These are phyloP conservation scores for Ecdyonurus torrentis DNA, from an alignment of 2,888 invertebrate genomes.

Conservation along the genomic window DNA sequence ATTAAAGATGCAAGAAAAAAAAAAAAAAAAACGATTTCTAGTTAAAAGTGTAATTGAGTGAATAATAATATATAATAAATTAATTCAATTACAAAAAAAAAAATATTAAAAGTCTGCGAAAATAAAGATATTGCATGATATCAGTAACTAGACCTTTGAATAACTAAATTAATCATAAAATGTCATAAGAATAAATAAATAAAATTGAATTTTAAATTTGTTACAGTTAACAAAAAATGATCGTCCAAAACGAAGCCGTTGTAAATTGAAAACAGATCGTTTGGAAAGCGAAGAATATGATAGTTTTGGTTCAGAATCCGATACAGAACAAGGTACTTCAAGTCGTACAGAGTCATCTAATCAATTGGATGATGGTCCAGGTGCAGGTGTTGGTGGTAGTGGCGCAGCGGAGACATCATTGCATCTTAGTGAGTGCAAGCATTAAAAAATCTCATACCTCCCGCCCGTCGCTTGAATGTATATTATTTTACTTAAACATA, in stretches of 20 bases:
- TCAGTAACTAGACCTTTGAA: no score
- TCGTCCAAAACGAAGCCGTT: not conserved
- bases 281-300: conserved; percentile 13
- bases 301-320: conserved; percentile 15
- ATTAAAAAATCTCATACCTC: not conserved
- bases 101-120: no score
- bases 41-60: no score
- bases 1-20: no score
- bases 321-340: conserved; percentile 15
- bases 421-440: conserved; percentile 3
- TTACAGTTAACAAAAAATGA: not conserved
- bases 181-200: no score
- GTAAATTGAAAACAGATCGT: conserved; percentile 1
- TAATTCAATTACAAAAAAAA: no score
- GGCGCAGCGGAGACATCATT: conserved; percentile 1
- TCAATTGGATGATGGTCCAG: conserved; percentile 13
- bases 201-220: no score
- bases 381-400: not conserved
- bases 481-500: no score
- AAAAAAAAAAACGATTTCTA: no score
- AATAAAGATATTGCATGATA: no score
- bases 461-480: not conserved
- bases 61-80: no score
- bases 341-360: conserved; percentile 17
- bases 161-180: no score